Base-by-base conservation (phyloP, 2,888 invertebrate species). In the Cataglyphis rosenhaueri region DNA sequence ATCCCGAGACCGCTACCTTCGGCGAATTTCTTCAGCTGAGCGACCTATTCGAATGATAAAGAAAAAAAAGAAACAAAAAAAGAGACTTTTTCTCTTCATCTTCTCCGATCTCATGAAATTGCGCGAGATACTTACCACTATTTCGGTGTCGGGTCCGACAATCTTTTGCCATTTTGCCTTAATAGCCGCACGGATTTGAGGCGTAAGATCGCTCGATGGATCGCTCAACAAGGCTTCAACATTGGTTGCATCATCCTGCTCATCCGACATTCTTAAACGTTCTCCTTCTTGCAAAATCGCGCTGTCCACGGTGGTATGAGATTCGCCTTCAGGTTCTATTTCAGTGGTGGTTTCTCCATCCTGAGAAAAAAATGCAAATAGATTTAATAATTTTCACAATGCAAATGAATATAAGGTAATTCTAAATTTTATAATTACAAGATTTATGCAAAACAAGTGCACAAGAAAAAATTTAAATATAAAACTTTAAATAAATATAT, bases 1-100 rank as follows among this genome's bases (percentile, higher is more conserved):
- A 99, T 99, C 52, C 99, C 99, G 78, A 99, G 96, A 2, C 99
- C 99, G 66, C 97, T 97, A 62, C 98, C 98, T 92, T 97, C 97
- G 92, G 97, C 97, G 92, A 99, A 97, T 95, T 99, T 99, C 92
- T 97, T 97, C 89, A 99, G 96, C 95, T 99, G 98, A 83, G 98
- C 98, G 88, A 99, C 97, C 98, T 98, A 32, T 32, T 44, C n/a
- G 29, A n/a, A 57, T 4, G 18, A 64, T 35, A 70, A 70, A 57
- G 15, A 52, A 66, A 25, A 3, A 8, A 38, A 9, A 25, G 3
- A 66, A 66, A 38, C 5, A 4, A 25, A 66, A 52, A 25, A 66
- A 52, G 5, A 18, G 3, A 29, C 21, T 25, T 52, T 12, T 44
- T 32, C 5, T 2, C 21, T 21, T 29, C 57, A 25, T 25, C 6